Base-by-base conservation (phyloP, 2,888 invertebrate species). In the Mythimna albipuncta region DNA sequence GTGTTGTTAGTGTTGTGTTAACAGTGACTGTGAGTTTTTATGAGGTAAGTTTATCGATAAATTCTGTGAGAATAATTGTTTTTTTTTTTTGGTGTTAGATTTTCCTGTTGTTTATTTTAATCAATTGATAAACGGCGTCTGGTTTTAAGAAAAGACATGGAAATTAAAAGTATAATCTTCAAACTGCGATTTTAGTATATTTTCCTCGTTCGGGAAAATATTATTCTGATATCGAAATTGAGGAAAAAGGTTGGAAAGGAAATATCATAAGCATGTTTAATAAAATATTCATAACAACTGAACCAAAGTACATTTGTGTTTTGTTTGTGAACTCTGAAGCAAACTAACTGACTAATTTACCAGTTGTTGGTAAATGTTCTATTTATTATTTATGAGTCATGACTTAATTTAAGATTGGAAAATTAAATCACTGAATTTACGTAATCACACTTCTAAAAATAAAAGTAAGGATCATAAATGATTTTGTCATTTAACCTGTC, bases 1-100 rank as follows among this genome's bases (percentile, higher is more conserved):
- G 78, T 77, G 85, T 78, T 77, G 70, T 54, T 83, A 67, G 85
- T 86, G 85, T 72, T 84, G 86, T 86, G 85, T 55, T 71, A 38
- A 55, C 64, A 59, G 83, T 85, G 84, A 54, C 41, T 77, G 87
- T 83, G 80, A 69, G 69, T 77, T 83, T 78, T 72, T 65, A 65
- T 35, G 44, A 69, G 77, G 85, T 84, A 79, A 79, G 85, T 82
- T 72, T 55, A 58, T 9, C 41, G 50, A 61, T 52, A 47, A 41
- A 55, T 19, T 38, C 2, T 44, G 4, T 38, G 44, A 38, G 11
- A 54, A 11, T 1, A 47, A 19, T 11, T 54, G 3, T 13, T 16
- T 9, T 69, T 19, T 9, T 64, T 47, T 64, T n/a, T 54, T 13
- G 16, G 21, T 57, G n/a, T 62, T 62, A 13, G 13, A 64, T 66